Conservation (phyloP, 1,140 invertebrate genomes). For the Cataglyphis hispanica region DNA sequence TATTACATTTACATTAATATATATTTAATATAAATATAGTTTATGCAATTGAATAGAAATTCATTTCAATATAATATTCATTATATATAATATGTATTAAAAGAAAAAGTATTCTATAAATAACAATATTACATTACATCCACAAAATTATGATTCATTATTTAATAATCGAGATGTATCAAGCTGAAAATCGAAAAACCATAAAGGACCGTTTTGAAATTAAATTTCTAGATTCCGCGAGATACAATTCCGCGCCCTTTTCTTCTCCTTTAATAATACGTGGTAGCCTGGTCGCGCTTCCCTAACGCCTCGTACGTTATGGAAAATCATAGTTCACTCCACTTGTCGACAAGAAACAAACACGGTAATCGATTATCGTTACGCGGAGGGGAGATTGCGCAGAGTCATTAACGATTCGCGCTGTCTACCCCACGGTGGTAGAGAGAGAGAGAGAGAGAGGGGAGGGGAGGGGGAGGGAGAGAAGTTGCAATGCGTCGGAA, state of each 20-base stretch:
- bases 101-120: too few species aligned
- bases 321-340: slow-evolving; percentile 23
- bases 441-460: neutral
- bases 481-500: slow-evolving; percentile 52
- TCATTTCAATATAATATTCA: too few species aligned
- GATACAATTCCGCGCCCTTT: too few species aligned
- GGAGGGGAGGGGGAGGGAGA: neutral
- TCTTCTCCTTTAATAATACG: neutral
- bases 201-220: neutral
- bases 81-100: too few species aligned
- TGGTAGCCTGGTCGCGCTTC: neutral
- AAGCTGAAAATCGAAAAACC: neutral
- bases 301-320: neutral
- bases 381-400: neutral
- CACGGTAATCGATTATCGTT: neutral
- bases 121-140: too few species aligned
- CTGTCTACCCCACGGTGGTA: slow-evolving; percentile 4
- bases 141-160: neutral
- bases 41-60: too few species aligned
- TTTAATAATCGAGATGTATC: neutral
- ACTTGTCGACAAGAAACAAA: slow-evolving; percentile 17
- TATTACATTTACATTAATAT: too few species aligned
- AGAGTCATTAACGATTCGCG: slow-evolving; percentile 36
- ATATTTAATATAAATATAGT: too few species aligned
- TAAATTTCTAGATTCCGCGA: neutral